A percentile compares a stretch with the other conserved stretches of the same genome.
These are phyloP conservation scores for Ariopsis seemanni DNA, from an alignment of 2,113 vertebrate species.

Conservation along the genomic window DNA sequence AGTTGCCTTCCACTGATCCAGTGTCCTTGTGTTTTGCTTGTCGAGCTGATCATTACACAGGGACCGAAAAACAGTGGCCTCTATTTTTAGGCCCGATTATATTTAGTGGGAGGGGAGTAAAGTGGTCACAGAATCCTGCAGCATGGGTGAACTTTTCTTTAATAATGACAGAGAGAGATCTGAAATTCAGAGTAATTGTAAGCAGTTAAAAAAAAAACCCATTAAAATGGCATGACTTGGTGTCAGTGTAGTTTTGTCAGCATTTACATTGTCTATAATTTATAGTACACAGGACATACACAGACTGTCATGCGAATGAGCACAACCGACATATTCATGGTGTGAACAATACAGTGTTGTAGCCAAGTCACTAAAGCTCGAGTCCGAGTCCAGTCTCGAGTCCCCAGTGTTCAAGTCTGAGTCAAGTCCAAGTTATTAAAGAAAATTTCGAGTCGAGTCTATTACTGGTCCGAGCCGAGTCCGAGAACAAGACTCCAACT, in stretches of 20 bases:
- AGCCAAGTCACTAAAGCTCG: no score
- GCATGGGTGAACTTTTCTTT: constrained; percentile 51
- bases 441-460: no score
- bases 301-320: neutral
- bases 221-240: neutral
- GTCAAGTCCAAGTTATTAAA: no score
- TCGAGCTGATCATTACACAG: constrained; percentile 40
- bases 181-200: constrained; percentile 30
- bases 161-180: constrained; percentile 21
- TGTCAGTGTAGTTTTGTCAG: neutral
- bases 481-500: no score
- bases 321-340: no score
- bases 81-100: constrained; percentile 59
- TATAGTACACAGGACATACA: neutral
- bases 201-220: neutral
- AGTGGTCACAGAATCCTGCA: constrained; percentile 46
- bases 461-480: no score
- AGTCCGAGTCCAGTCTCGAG: no score
- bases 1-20: constrained; percentile 3
- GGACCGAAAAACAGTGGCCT: constrained; percentile 47
- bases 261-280: neutral
- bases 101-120: constrained; percentile 44
- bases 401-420: no score
- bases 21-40: constrained; percentile 9
- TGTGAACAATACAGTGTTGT: no score